phyloP scores from a whole-genome alignment of 2,888 invertebrate species.

The Brenthis hecate region DNA sequence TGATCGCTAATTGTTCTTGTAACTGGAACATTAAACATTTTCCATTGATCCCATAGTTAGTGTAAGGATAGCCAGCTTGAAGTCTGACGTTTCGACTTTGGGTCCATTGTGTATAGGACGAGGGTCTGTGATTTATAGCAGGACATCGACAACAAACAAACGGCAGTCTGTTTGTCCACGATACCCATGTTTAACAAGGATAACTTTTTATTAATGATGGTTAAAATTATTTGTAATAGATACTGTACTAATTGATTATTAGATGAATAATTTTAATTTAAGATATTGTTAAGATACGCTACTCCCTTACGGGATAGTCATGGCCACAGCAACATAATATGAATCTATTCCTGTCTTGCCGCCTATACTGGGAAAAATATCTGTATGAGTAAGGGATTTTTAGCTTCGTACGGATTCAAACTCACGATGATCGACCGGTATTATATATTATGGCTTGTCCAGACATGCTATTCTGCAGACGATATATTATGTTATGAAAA shows the following conservation, averaged over 20 bases:
- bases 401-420: too few relatives aligned
- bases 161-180: conserved; percentile 44
- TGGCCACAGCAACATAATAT: too few relatives aligned
- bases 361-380: too few relatives aligned
- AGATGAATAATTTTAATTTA: too few relatives aligned
- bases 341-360: too few relatives aligned
- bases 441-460: too few relatives aligned
- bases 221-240: conserved; percentile 25
- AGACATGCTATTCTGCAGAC: too few relatives aligned
- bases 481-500: too few relatives aligned
- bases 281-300: too few relatives aligned
- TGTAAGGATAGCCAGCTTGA: conserved; percentile 33
- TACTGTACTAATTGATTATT: not conserved
- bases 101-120: conserved; percentile 60
- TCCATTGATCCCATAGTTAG: conserved; percentile 36
- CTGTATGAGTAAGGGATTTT: too few relatives aligned
- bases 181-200: conserved; percentile 38
- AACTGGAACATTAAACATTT: conserved; percentile 23
- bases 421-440: too few relatives aligned
- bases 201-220: conserved; percentile 39
- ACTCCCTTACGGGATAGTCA: too few relatives aligned
- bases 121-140: conserved; percentile 73
- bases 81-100: conserved; percentile 53
- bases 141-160: conserved; percentile 64
- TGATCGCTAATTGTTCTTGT: conserved; percentile 1